phyloP scores from a whole-genome alignment of 92 coral and sea anemone genomes.

The Actinernus sp. region DNA sequence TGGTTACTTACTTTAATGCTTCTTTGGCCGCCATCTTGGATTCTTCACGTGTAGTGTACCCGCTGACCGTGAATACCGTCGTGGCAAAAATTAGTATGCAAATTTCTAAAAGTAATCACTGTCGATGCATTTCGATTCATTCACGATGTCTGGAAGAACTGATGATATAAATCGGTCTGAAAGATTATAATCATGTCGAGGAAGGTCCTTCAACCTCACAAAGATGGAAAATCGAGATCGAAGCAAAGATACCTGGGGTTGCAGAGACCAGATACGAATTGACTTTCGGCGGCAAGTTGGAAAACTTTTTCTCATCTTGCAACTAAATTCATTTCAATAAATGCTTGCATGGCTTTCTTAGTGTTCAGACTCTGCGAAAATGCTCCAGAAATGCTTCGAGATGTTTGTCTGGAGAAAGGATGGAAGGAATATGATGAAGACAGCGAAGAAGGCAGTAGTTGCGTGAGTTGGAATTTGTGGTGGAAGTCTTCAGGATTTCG shows the following conservation, averaged over 20 bases:
- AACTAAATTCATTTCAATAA: too few species aligned
- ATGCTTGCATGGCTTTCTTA: constrained; percentile 41
- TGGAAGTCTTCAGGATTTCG: constrained; percentile 90
- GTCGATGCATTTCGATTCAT: too few species aligned
- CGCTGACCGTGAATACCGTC: neutral
- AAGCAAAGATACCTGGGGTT: too few species aligned
- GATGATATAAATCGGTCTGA: too few species aligned
- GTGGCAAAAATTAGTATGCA: neutral
- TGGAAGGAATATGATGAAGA: constrained; percentile 78
- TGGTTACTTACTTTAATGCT: constrained; percentile 24
- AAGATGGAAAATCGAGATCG: too few species aligned
- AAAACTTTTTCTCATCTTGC: too few species aligned
- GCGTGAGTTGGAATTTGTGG: constrained; percentile 84
- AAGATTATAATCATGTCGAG: too few species aligned
- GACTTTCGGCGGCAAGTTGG: too few species aligned
- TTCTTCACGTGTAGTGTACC: constrained; percentile 11
- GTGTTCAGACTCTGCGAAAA: constrained; percentile 85
- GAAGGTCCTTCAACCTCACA: too few species aligned
- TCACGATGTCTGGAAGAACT: too few species aligned
- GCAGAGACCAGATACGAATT: too few species aligned
- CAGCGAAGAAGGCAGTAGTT: constrained; percentile 21
- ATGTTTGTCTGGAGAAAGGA: constrained; percentile 81
- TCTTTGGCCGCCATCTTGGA: constrained; percentile 58
- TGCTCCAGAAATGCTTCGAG: constrained; percentile 78
- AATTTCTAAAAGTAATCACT: neutral